Evolutionary conservation across 2,797 vertebrate species (phyloP).

Genomic region (Halcyon leucocephala): DNA sequence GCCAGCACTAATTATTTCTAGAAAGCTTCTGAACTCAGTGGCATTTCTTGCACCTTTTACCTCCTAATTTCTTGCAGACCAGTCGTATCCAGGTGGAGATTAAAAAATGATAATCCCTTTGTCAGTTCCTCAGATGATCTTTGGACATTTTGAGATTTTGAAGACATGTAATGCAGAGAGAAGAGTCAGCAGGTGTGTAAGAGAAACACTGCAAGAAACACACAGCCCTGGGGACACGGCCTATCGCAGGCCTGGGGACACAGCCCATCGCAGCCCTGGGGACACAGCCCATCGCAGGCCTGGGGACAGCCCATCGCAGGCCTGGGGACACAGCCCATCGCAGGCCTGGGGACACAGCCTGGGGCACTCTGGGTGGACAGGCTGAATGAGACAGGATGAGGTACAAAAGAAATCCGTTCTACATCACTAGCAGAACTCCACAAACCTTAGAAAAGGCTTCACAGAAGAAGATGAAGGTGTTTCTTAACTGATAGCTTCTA

Average conservation of each 20-base stretch:
- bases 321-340: no score
- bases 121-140: not conserved
- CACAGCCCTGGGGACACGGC: no score
- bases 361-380: not conserved
- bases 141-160: not conserved
- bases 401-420: not conserved
- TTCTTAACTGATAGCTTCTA: not conserved
- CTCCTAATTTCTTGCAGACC: not conserved
- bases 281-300: no score
- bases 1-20: not conserved
- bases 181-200: not conserved
- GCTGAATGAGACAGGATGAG: not conserved
- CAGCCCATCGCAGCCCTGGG: no score
- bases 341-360: no score
- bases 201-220: not conserved
- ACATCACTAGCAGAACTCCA: not conserved
- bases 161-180: not conserved
- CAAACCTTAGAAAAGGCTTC: not conserved
- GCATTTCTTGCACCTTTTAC: not conserved
- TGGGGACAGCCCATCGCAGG: no score
- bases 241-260: no score
- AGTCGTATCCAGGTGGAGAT: not conserved
- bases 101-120: not conserved
- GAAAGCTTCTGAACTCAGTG: not conserved
- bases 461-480: not conserved